Conservation (phyloP, 2,113 vertebrate genomes). For the Rhinogobius similis region DNA sequence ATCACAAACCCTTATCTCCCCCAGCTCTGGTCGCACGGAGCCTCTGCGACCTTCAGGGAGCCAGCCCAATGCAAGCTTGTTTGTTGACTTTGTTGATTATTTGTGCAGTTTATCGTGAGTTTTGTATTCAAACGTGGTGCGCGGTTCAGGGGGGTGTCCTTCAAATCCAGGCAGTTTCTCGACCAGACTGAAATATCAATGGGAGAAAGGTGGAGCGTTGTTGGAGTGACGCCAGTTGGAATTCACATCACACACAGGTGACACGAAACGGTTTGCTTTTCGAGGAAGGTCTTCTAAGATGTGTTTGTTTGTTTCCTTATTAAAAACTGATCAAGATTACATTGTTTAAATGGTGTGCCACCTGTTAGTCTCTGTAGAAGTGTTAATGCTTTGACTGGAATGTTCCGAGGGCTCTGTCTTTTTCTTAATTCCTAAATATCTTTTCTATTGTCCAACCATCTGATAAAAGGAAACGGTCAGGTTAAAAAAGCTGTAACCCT, state of each 20-base stretch:
- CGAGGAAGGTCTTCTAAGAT: neutral
- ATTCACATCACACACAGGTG: neutral
- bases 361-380: too few relatives aligned
- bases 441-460: too few relatives aligned
- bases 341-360: too few relatives aligned
- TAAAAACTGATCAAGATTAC: neutral
- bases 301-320: neutral
- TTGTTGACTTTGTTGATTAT: slow-evolving; percentile 38
- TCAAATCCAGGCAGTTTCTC: slow-evolving; percentile 28
- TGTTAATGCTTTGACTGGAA: too few relatives aligned
- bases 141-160: slow-evolving; percentile 42
- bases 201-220: neutral
- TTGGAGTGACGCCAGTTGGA: neutral
- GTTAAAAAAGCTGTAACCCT: too few relatives aligned
- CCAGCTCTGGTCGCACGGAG: slow-evolving; percentile 16
- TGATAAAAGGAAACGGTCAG: too few relatives aligned
- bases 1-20: neutral
- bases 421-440: too few relatives aligned
- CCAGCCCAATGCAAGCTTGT: slow-evolving; percentile 30
- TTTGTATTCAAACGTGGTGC: slow-evolving; percentile 32
- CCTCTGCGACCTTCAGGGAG: slow-evolving; percentile 61
- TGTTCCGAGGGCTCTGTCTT: too few relatives aligned
- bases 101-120: slow-evolving; percentile 37
- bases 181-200: slow-evolving; percentile 29
- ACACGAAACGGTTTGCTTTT: neutral